Conservation (phyloP, 2,797 vertebrate species). For the Anas bahamensis region DNA sequence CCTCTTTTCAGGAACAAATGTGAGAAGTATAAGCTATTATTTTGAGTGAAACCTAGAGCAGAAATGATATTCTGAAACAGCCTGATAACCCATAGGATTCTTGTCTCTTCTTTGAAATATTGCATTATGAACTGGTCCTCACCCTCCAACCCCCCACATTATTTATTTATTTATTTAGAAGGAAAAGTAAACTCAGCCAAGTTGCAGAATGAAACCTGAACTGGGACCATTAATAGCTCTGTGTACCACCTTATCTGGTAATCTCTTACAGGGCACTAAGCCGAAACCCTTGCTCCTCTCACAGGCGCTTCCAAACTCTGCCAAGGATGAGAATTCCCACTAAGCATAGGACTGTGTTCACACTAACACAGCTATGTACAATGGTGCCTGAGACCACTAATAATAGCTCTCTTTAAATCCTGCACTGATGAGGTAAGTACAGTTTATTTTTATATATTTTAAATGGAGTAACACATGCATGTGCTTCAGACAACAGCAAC, state of each 20-base stretch:
- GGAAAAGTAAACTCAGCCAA: not conserved
- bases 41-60: conserved; percentile 7
- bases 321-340: conserved; percentile 42
- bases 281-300: not conserved
- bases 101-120: not conserved
- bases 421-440: conserved; percentile 64
- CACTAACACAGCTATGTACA: conserved; percentile 29
- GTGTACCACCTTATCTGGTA: not conserved
- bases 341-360: conserved; percentile 15
- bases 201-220: not conserved
- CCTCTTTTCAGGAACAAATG: not conserved
- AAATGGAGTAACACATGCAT: conserved; percentile 48
- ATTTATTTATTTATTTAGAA: not conserved
- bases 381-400: conserved; percentile 51
- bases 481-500: conserved; percentile 46
- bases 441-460: conserved; percentile 64
- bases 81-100: not conserved
- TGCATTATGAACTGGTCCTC: not conserved
- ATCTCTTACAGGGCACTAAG: not conserved
- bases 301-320: not conserved
- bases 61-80: not conserved
- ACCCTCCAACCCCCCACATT: not conserved
- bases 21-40: not conserved
- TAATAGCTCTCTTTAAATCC: conserved; percentile 61
- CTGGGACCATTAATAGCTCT: not conserved